These are phyloP conservation scores for Heliothis virescens DNA, from an alignment of 1,140 invertebrate species.

Conservation along the genomic window DNA sequence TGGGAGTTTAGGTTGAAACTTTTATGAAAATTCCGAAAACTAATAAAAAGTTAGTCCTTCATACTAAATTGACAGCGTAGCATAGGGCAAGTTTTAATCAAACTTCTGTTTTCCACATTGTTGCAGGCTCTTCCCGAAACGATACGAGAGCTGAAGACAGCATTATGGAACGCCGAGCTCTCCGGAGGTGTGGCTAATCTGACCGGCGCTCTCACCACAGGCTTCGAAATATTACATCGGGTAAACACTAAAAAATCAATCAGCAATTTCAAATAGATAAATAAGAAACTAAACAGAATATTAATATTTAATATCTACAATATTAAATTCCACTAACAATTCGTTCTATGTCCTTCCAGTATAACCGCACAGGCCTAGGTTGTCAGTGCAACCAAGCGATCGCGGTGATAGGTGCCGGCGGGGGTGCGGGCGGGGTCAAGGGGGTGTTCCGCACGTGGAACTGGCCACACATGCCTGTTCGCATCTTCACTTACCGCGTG, in stretches of 20 bases:
- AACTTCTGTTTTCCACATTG: background rate
- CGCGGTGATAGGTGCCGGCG: constrained; percentile 97
- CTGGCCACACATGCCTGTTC: constrained; percentile 95
- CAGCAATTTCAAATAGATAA: background rate
- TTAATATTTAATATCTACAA: too few species aligned
- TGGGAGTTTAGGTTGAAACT: too few species aligned
- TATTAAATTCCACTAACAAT: background rate
- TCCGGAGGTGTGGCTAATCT: constrained; percentile 92
- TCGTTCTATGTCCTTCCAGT: constrained; percentile 83
- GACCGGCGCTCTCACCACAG: constrained; percentile 94
- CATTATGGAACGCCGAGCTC: constrained; percentile 90
- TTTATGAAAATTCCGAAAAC: too few species aligned
- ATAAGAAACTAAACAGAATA: background rate
- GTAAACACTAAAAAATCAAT: constrained; percentile 85
- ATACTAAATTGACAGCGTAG: too few species aligned
- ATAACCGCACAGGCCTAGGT: constrained; percentile 92
- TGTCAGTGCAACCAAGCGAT: constrained; percentile 99
- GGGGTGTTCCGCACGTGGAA: constrained; percentile 94
- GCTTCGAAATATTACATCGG: constrained; percentile 96
- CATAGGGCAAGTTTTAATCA: background rate
- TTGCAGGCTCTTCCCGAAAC: constrained; percentile 95
- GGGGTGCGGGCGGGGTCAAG: constrained; percentile 91
- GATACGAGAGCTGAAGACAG: constrained; percentile 92
- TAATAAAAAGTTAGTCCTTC: too few species aligned
- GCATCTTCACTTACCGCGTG: constrained; percentile 98